Evolutionary conservation across 2,888 invertebrate genomes (phyloP), one percentile per base, ranked within the genome.

Genomic region (Criorhina ranunculi): DNA sequence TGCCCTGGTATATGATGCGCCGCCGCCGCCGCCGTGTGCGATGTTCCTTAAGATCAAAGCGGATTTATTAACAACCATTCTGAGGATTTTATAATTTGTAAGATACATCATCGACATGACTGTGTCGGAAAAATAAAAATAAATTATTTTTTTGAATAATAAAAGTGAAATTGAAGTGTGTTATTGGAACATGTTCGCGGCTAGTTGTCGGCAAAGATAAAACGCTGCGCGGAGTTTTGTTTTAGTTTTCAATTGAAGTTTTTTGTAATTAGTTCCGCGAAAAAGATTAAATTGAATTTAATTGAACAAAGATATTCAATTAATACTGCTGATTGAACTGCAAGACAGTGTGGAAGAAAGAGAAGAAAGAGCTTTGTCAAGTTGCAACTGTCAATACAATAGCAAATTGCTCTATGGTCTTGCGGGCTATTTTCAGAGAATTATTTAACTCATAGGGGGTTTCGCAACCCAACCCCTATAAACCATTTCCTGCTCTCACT

Each of bases 31-130:
- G 15, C 42, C 35, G 35, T 62, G 46, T 42, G 69, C 35, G 51
- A 64, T 70, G 70, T 70, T 78, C 70, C 49, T 35, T 55, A n/a
- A 70, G 78, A 78, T 78, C 78, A 78, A 78, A 57, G 78, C 78
- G 70, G 78, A 64, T 70, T 70, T 62, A 60, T 62, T 64, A 70
- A 70, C 78, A 62, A 49, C 46, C 17, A 29, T 57, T 70, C 49
- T 57, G 60, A 53, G 70, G 78, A 57, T 64, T 70, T 64, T 60
- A 57, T 62, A 60, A 77, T 77, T 77, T 69, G 69, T 77, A 46
- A 60, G 60, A 66, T 53, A 49, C 67, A 77, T 60, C 77, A 60
- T 62, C 69, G 60, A 70, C 40, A 62, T 78, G 70, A 55, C 19
- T n/a, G 4, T 24, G 42, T n/a, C 19, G 53, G 46, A n/a, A 49